phyloP scores from a whole-genome alignment of 2,113 vertebrate species.

The Tragelaphus strepsiceros region DNA sequence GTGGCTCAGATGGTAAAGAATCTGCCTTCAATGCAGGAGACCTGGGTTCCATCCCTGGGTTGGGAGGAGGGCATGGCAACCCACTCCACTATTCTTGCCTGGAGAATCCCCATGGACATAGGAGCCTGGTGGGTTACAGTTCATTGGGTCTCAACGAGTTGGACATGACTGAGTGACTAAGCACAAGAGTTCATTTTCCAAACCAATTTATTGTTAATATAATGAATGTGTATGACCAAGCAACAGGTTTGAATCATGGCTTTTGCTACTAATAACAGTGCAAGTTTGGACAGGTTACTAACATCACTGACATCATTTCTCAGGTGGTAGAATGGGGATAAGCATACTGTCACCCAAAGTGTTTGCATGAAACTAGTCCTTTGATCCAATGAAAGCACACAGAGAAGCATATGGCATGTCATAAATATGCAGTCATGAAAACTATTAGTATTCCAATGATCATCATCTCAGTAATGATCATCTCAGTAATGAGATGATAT shows the following conservation, averaged over 20 bases:
- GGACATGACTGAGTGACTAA: not conserved
- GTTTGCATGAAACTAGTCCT: not conserved
- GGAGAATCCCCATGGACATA: not conserved
- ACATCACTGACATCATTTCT: not conserved
- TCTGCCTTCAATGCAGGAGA: not conserved
- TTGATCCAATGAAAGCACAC: not conserved
- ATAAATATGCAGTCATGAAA: not conserved
- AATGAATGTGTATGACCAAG: not conserved
- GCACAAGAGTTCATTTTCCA: not conserved
- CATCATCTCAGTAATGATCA: not conserved
- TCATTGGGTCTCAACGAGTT: fast-evolving
- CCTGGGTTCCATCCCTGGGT: not conserved
- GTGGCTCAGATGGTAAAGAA: not conserved
- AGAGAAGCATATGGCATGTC: not conserved
- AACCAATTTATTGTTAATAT: not conserved
- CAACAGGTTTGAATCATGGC: not conserved
- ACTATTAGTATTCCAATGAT: not conserved
- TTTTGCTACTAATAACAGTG: not conserved
- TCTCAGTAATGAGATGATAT: not conserved
- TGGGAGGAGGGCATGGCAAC: not conserved
- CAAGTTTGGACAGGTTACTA: not conserved
- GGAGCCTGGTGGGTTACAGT: not conserved
- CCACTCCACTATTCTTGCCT: not conserved
- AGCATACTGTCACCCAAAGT: not conserved
- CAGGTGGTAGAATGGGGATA: not conserved